phyloP scores from a whole-genome alignment of 2,113 vertebrate species.

The Stigmatopora argus region DNA sequence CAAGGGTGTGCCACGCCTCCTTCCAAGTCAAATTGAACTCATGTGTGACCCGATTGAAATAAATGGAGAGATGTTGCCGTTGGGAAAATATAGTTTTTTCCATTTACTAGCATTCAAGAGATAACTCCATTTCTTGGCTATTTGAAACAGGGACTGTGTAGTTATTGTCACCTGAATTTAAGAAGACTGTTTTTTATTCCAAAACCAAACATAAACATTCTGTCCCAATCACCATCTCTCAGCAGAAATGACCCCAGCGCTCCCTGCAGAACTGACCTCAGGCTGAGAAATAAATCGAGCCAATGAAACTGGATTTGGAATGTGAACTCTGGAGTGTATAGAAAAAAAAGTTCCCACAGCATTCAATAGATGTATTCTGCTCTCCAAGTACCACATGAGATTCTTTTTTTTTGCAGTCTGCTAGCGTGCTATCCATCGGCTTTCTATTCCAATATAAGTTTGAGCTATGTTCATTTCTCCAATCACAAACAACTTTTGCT shows the following conservation, averaged over 20 bases:
- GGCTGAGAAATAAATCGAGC: slow-evolving; percentile 21
- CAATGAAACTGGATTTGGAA: slow-evolving; percentile 14
- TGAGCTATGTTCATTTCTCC: too few relatives aligned
- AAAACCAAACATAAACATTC: slow-evolving; percentile 25
- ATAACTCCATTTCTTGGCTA: too few relatives aligned
- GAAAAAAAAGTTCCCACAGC: slow-evolving; percentile 31
- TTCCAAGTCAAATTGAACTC: too few relatives aligned
- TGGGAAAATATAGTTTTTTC: too few relatives aligned
- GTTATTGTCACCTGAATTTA: neutral
- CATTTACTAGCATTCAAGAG: too few relatives aligned
- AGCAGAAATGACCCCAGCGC: slow-evolving; percentile 21
- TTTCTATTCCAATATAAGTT: too few relatives aligned
- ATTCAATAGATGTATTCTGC: slow-evolving; percentile 1
- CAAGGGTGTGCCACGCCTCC: too few relatives aligned
- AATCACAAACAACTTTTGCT: too few relatives aligned
- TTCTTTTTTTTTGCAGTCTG: neutral
- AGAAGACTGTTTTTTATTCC: slow-evolving; percentile 28
- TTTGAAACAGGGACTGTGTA: neutral
- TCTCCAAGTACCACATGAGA: neutral
- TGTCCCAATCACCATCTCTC: slow-evolving; percentile 9
- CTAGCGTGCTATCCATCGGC: too few relatives aligned
- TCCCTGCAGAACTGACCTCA: slow-evolving; percentile 36
- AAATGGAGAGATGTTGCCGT: too few relatives aligned
- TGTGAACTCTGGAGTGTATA: neutral
- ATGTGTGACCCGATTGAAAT: too few relatives aligned